Evolutionary conservation across 2,888 invertebrate genomes (phyloP), one percentile per base, ranked within the genome.

Genomic region (Leucophenga montana): DNA sequence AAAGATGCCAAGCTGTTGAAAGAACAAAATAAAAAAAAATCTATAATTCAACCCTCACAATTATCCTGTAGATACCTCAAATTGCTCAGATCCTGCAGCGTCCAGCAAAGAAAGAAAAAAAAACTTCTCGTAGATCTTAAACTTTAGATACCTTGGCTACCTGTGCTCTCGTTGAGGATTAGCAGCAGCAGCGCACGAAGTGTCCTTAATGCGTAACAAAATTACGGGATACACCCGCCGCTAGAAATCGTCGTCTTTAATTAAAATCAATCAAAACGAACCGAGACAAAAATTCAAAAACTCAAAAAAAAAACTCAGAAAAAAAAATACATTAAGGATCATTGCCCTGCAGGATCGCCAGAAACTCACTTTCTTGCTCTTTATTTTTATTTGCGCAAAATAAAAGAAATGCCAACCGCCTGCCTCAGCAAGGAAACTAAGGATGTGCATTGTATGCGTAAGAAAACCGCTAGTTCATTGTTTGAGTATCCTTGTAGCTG

Each of bases 191-290:
- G 4, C 14, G 5, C 9, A 16, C 20, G 20, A 20, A 44, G 39
- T 61, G 16, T 61, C 18, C 61, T 61, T 39, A 61, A 44, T 61
- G 27, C 33, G 33, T 61, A 74, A 77, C 71, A 75, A 66, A 64
- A 72, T 72, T 77, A 66, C 73, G 44, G 62, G 13, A 56, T 66
- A 14, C 59, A 48, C 46, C 22, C 22, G 59, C 46, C 16, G 67
- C 20, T 13, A n/a, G 59, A 46, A n/a, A n/a, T n/a, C n/a, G n/a
- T 62, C 67, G 65, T 77, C 74, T 71, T 71, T 78, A 83, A 83
- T 81, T 81, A 83, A 81, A 81, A 79, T 83, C 83, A 83, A 81
- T 81, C 83, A 83, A 77, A 77, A 75, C 79, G 73, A 74, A 73
- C 75, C 76, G 71, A 78, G 78, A 53, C 75, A 73, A 71, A 74